These are phyloP conservation scores for Pteropus alecto DNA, from an alignment of 2,113 vertebrate genomes.

Conservation along the genomic window DNA sequence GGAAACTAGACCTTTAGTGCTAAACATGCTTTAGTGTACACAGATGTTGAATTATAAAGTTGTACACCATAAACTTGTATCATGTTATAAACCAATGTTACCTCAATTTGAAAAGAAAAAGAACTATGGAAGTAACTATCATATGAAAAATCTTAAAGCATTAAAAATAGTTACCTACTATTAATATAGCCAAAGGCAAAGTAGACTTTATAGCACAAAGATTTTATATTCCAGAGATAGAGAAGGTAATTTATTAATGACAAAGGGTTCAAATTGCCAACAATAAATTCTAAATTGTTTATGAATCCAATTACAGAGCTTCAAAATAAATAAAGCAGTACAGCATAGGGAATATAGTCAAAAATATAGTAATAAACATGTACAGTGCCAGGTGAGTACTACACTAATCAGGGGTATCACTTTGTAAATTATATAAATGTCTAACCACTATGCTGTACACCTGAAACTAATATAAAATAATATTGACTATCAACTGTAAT, in stretches of 20 bases:
- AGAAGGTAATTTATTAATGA: not conserved
- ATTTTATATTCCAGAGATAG: not conserved
- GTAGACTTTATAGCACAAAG: not conserved
- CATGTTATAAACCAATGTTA: not conserved
- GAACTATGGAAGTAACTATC: not conserved
- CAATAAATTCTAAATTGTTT: not conserved
- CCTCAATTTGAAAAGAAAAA: not conserved
- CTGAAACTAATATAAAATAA: no score
- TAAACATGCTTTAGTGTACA: not conserved
- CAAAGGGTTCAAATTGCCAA: not conserved
- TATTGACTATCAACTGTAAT: no score
- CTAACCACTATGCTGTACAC: no score
- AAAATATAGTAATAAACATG: no score
- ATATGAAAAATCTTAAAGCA: not conserved
- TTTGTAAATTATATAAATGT: no score
- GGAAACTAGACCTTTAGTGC: not conserved
- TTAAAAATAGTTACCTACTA: not conserved
- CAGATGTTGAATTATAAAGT: not conserved
- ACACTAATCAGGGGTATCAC: no score
- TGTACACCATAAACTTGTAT: not conserved
- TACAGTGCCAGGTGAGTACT: no score
- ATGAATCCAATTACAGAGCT: not conserved
- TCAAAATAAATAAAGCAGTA: not conserved
- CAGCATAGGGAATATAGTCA: no score
- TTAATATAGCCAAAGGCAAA: not conserved